These are phyloP conservation scores for Mesitornis unicolor DNA, from an alignment of 2,113 vertebrate species.

Conservation along the genomic window DNA sequence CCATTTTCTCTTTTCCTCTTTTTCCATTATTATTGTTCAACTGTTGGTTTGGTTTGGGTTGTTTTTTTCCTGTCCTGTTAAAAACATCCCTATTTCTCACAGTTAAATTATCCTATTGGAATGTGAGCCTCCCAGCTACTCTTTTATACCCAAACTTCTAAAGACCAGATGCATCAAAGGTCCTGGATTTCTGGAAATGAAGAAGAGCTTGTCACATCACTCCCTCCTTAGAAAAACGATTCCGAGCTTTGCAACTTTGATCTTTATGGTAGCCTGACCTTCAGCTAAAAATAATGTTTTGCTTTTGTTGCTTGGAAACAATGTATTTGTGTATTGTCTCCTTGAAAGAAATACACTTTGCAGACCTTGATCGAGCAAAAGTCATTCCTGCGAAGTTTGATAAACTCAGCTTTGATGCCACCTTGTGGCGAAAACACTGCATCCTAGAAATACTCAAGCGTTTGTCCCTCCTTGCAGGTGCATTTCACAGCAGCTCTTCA, in stretches of 20 bases:
- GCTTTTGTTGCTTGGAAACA: not conserved
- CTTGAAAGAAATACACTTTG: not conserved
- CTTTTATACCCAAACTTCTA: not conserved
- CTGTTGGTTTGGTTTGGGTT: accelerated
- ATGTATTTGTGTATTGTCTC: not conserved
- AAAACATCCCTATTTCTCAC: not conserved
- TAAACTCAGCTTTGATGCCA: not conserved
- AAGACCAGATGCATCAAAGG: not conserved
- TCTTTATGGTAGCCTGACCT: not conserved
- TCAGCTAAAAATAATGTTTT: not conserved
- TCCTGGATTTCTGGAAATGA: not conserved
- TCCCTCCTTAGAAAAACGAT: not conserved
- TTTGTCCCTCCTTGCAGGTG: not conserved
- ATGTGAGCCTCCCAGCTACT: not conserved
- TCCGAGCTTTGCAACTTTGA: not conserved
- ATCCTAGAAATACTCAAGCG: not conserved
- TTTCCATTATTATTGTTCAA: not conserved
- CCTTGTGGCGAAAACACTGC: not conserved
- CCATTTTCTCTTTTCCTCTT: not conserved
- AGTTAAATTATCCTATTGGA: not conserved
- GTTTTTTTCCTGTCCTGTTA: not conserved
- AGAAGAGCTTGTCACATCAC: not conserved
- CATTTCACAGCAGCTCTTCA: not conserved
- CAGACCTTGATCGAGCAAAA: not conserved
- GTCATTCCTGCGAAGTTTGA: not conserved